Base-by-base conservation (phyloP, 1,140 invertebrate species). In the Nilaparvata lugens region DNA sequence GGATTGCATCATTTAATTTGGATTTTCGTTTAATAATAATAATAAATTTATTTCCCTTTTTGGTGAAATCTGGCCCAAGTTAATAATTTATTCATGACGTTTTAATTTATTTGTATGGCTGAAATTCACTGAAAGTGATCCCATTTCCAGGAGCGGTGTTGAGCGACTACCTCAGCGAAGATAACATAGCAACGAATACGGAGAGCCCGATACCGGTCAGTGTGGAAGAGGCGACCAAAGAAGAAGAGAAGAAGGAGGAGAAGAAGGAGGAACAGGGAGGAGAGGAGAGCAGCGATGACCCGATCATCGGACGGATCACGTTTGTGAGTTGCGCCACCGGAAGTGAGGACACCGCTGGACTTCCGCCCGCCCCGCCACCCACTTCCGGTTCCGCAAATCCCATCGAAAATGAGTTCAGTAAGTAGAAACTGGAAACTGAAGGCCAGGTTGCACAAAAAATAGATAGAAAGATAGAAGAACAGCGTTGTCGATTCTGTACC, bases 121-220 rank as follows among this genome's bases (percentile, higher is more conserved):
- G n/a, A n/a, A n/a, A n/a, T n/a, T n/a, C n/a, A n/a, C n/a, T n/a
- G 28, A 28, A 28, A 28, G 9, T 4, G 13, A 2, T 35, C 3
- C 14, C 52, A 31, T n/a, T 62, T 60, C 16, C 59, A 72, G 71
- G 87, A 58, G 85, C 87, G 7, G 81, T 82, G 67, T 82, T 85
- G 43, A 83, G 79, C 52, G 87, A 89, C 73, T 89, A 89, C n/a
- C 21, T 59, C 11, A 65, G 58, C 51, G 62, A 53, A 23, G 69
- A 67, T 18, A 66, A 63, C 0, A 68, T 66, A 5, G 74, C 74
- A 11, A 70, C 67, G 16, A 64, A 66, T 71, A 69, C 66, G 69
- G 11, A 71, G 67, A 11, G 52, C 72, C 0, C 63, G 71, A n/a
- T 73, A 71, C 2, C 73, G 70, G 13, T 69, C 71, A 0, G 70